Evolutionary conservation across 2,113 vertebrate species (phyloP).

Genomic region (Dasyurus viverrinus): DNA sequence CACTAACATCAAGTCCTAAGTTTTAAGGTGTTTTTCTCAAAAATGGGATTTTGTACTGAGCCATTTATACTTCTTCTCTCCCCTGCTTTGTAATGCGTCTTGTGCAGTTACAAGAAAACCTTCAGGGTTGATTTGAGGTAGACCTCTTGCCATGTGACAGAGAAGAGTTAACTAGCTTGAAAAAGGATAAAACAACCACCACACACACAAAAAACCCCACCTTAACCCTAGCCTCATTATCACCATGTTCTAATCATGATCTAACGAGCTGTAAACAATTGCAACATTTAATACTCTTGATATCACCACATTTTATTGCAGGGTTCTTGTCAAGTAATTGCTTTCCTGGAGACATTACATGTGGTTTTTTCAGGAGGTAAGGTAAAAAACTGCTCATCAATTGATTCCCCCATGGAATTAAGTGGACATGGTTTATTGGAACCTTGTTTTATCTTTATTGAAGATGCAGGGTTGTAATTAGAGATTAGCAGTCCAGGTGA

Average conservation of each 20-base stretch:
- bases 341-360: constrained; percentile 15
- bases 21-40: background rate
- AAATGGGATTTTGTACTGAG: background rate
- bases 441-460: constrained; percentile 10
- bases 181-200: background rate
- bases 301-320: background rate
- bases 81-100: background rate
- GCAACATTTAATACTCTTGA: constrained; percentile 8
- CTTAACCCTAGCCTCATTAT: background rate
- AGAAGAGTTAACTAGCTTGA: background rate
- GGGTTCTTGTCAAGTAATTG: background rate
- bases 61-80: background rate
- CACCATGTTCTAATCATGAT: background rate
- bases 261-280: background rate
- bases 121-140: background rate
- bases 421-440: constrained; percentile 13
- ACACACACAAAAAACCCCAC: background rate
- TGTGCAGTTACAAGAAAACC: background rate
- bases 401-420: background rate
- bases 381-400: constrained; percentile 13
- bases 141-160: background rate
- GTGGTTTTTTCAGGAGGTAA: background rate
- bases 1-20: background rate
- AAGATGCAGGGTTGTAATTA: background rate
- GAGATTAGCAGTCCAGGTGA: background rate